These are phyloP conservation scores for Anarrhichthys ocellatus DNA, from an alignment of 2,113 vertebrate genomes.

Conservation along the genomic window DNA sequence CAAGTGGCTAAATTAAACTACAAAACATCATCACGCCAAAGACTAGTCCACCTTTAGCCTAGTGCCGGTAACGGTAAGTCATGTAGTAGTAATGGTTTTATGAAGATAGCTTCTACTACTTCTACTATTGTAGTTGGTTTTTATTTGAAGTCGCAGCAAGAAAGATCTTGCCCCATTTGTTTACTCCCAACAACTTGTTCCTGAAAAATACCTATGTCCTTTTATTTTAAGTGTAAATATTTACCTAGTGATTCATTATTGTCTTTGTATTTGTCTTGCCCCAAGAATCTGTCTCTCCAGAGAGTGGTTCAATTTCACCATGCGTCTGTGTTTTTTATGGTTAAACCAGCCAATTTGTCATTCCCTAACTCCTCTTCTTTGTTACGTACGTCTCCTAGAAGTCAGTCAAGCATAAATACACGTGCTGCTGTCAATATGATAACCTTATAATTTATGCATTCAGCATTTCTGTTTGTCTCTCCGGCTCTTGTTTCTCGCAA, in stretches of 20 bases:
- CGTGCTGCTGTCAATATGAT: conserved; percentile 39
- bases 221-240: conserved; percentile 26
- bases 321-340: conserved; percentile 10
- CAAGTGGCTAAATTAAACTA: no score
- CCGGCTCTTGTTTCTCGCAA: conserved; percentile 11
- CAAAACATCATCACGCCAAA: no score
- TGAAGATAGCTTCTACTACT: no score
- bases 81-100: neutral
- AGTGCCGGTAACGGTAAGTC: no score
- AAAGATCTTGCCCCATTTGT: neutral
- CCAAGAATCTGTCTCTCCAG: conserved; percentile 10
- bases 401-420: conserved; percentile 38
- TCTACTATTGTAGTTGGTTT: no score
- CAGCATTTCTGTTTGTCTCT: conserved; percentile 3
- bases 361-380: conserved; percentile 28
- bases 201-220: neutral
- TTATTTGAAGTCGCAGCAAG: neutral
- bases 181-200: neutral
- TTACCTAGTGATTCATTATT: conserved; percentile 40
- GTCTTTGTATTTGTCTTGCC: conserved; percentile 12
- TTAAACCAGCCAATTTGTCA: conserved; percentile 52
- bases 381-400: conserved; percentile 24
- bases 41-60: no score
- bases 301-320: conserved; percentile 23
- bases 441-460: conserved; percentile 47